These are phyloP conservation scores for Epinephelus malabaricus DNA, from an alignment of 2,797 vertebrate genomes.

Conservation along the genomic window DNA sequence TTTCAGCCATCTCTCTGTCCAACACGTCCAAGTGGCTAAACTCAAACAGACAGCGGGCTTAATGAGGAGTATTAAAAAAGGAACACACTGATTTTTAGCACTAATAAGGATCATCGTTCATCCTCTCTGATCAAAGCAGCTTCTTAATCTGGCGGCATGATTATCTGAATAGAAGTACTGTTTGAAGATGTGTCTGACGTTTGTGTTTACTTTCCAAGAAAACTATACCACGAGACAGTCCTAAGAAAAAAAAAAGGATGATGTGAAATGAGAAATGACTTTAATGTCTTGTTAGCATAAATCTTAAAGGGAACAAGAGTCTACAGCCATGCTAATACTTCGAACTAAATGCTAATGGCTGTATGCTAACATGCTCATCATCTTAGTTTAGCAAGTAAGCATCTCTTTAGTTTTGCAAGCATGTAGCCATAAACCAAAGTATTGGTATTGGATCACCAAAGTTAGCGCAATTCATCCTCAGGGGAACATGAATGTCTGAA, in stretches of 20 bases:
- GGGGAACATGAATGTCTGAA: too few species aligned
- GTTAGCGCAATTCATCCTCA: too few species aligned
- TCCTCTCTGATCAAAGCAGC: slow-evolving; percentile 71
- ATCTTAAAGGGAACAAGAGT: slow-evolving; percentile 68
- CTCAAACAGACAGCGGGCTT: slow-evolving; percentile 70
- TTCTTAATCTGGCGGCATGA: slow-evolving; percentile 49
- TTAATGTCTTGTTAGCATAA: slow-evolving; percentile 72
- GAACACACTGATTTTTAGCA: slow-evolving; percentile 64
- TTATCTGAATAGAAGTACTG: slow-evolving; percentile 33
- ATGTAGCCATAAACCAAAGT: background rate
- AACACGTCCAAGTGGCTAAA: slow-evolving; percentile 54
- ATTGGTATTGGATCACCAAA: too few species aligned
- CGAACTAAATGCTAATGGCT: too few species aligned
- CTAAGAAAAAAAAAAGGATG: slow-evolving; percentile 45
- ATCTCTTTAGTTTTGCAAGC: background rate
- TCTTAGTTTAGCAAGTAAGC: background rate
- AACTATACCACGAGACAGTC: slow-evolving; percentile 25
- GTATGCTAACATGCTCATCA: background rate
- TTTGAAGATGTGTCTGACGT: slow-evolving; percentile 32
- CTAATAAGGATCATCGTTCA: slow-evolving; percentile 63
- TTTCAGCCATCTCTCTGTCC: slow-evolving; percentile 50
- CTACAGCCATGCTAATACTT: slow-evolving; percentile 3
- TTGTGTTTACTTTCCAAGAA: slow-evolving; percentile 46
- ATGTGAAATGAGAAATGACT: slow-evolving; percentile 61
- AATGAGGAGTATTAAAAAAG: slow-evolving; percentile 61